Evolutionary conservation across 2,888 invertebrate species (phyloP), one percentile per base, ranked within the genome.

Genomic region (Lordiphosa andalusiaca): DNA sequence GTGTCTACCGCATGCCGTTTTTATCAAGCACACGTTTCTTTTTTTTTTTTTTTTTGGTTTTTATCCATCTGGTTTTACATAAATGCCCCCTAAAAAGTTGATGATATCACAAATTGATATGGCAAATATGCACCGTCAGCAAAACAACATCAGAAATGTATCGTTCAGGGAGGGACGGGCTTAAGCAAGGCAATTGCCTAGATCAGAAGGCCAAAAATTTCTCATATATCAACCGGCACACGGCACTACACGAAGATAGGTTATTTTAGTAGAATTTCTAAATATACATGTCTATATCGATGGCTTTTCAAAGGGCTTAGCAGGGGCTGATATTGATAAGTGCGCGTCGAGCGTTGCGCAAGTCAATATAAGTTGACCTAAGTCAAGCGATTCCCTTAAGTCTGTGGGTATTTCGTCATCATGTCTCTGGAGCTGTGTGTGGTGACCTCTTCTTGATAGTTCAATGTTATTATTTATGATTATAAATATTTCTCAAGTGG

Each of bases 401-500:
- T 30, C 10, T 50, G 66, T 47, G 50, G 55, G 50, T 42, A 37
- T 48, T 53, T 37, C 69, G 63, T 84, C 71, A 77, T 77, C 58
- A 78, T 30, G 30, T 9, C 9, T 30, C 7, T 30, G 7, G 30
- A 30, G 30, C 3, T 30, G 30, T 9, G 9, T 16, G 16, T 16
- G 16, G 16, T 30, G 30, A 30, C 30, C 30, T 30, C 7, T 30
- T 30, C 30, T 30, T 30, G 30, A 30, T 30, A 30, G 30, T 30
- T 30, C 30, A 30, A 30, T 83, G 42, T 80, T 68, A 72, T 80
- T 70, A 62, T 65, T 81, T 51, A 59, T 73, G 64, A 59, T 69
- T 71, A 69, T 82, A 82, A 67, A 78, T 75, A 66, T 71, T 77
- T 30, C 56, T 73, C 68, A 55, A 77, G 83, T 77, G 83, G 56